Evolutionary conservation across 2,888 invertebrate genomes (phyloP).

Genomic region (Dasysyrphus tricinctus): DNA sequence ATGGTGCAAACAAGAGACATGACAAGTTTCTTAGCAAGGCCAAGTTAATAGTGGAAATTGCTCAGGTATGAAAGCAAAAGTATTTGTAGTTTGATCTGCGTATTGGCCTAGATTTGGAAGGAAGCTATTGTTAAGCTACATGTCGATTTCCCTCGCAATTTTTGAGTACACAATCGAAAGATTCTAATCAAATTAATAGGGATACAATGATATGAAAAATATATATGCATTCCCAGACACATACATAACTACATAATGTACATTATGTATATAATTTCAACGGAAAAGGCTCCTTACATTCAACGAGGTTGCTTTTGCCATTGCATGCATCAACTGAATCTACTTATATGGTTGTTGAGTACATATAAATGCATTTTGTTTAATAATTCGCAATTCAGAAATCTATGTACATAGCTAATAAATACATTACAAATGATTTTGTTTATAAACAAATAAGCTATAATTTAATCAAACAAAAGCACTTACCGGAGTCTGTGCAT

Average conservation of each 20-base stretch:
- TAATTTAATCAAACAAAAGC: background rate
- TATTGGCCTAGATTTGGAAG: background rate
- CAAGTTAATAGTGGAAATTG: too few relatives aligned
- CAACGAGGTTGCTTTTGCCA: background rate
- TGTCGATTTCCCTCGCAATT: background rate
- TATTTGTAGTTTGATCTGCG: background rate
- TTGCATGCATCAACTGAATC: background rate
- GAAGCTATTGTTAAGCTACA: background rate
- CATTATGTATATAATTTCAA: background rate
- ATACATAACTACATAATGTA: background rate
- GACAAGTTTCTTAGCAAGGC: too few relatives aligned
- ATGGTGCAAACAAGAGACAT: too few relatives aligned
- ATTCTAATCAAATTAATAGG: background rate
- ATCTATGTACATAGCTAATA: too few relatives aligned
- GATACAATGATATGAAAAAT: background rate
- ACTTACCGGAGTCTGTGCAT: constrained; percentile 57
- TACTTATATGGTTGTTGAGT: too few relatives aligned
- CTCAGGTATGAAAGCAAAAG: background rate
- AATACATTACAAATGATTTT: background rate
- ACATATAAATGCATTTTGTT: too few relatives aligned
- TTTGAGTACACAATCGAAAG: too few relatives aligned
- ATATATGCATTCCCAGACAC: background rate
- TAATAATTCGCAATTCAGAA: too few relatives aligned
- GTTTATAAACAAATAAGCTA: background rate
- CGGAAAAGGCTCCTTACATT: background rate